Evolutionary conservation across 2,888 invertebrate genomes (phyloP), one percentile per base, ranked within the genome.

Genomic region (Ormyrus thymus): DNA sequence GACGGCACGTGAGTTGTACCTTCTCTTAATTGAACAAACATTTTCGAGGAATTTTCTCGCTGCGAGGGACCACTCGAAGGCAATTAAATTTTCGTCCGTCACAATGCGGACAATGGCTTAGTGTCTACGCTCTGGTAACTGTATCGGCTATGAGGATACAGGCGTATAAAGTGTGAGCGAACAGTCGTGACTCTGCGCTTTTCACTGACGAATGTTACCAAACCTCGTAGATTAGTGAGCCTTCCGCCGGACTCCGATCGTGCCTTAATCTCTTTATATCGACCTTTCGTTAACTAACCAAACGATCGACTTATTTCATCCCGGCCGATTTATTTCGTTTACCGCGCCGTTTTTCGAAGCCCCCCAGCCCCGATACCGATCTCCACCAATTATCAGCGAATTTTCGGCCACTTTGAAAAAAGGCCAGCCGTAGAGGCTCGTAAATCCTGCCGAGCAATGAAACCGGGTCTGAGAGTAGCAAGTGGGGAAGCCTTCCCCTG

Each of bases 121-220:
- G 50, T 68, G 29, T 29, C 2, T 29, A 29, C 56, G 29, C 64
- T 64, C n/a, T 70, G 62, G 46, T 70, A 76, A 75, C 55, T 64
- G 76, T 50, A 65, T 76, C 46, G 64, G 51, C 5, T 9, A n/a
- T 48, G 55, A 45, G 51, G 29, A 69, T 29, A 6, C 43, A 9
- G 46, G 9, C 53, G 15, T 56, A 74, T 48, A 62, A 69, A 56
- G 59, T 61, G 64, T 45, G 48, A 72, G 62, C 76, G 45, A 76
- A 69, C 51, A 79, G 73, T 76, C 68, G 79, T 79, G 79, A 75
- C 75, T 79, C 0, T 48, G 71, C 70, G 64, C 50, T 66, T 79
- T 45, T 7, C 11, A 6, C 11, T 50, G 66, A 45, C 71, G 71
- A 79, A 79, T 79, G 75, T 71, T 79, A 79, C 75, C 75, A 61